Evolutionary conservation across 2,888 invertebrate genomes (phyloP).

Genomic region (Hirtodrosophila trivittata): DNA sequence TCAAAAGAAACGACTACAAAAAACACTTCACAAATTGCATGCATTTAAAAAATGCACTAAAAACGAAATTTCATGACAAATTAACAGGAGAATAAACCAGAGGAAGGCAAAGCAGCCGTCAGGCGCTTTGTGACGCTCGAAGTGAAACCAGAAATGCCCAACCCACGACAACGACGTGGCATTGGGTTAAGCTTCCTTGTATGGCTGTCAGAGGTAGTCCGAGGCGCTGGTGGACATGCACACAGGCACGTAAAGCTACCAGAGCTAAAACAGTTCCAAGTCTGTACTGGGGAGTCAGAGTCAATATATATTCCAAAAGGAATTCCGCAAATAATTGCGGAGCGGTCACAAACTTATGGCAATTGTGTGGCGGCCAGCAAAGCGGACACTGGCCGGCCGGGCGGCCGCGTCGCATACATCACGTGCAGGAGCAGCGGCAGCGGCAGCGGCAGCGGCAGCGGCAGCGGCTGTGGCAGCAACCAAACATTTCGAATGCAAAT

Average conservation of each 20-base stretch:
- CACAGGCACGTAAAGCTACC: conserved; percentile 37
- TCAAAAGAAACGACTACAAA: conserved; percentile 2
- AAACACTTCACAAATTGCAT: conserved; percentile 21
- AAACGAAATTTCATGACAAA: conserved; percentile 72
- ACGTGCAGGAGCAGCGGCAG: conserved; percentile 60
- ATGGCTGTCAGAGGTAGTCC: conserved; percentile 68
- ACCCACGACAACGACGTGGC: conserved; percentile 36
- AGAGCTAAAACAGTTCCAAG: conserved; percentile 23
- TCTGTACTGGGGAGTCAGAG: conserved; percentile 48
- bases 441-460: conserved; percentile 10
- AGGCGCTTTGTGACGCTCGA: conserved; percentile 1
- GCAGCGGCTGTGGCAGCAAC: conserved; percentile 23
- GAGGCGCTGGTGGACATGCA: conserved; percentile 49
- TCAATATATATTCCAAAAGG: conserved; percentile 81
- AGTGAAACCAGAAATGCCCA: conserved; percentile 36
- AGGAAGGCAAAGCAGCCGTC: not conserved
- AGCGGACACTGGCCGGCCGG: conserved; percentile 30
- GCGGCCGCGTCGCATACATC: conserved; percentile 68
- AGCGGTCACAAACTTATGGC: conserved; percentile 74
- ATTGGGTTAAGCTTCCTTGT: conserved; percentile 71
- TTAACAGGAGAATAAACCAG: conserved; percentile 56
- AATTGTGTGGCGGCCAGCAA: conserved; percentile 61
- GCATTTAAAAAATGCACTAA: conserved; percentile 63
- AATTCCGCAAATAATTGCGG: conserved; percentile 81
- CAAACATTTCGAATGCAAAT: conserved; percentile 80